Conservation (phyloP, 2,113 vertebrate species). For the Cnemophilus loriae region DNA sequence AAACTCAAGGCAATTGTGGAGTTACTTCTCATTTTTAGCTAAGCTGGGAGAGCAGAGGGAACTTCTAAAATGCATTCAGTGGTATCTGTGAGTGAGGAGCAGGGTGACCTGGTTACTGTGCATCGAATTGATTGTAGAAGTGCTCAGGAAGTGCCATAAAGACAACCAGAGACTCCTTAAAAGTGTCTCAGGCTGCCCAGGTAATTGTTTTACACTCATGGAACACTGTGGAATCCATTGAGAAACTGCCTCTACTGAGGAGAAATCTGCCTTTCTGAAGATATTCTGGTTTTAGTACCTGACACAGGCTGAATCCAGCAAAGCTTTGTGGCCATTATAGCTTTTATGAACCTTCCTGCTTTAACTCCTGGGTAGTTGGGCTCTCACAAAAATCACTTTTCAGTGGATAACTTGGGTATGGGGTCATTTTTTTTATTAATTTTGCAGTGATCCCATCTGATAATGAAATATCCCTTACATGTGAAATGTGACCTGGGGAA, state of each 20-base stretch:
- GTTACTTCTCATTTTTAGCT: not conserved
- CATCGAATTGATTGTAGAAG: not conserved
- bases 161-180: not conserved
- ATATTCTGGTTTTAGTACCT: not conserved
- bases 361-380: not conserved
- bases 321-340: not conserved
- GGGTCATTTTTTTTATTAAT: not conserved
- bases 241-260: not conserved
- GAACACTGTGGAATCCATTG: not conserved
- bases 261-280: not conserved
- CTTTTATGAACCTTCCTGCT: not conserved
- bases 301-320: not conserved
- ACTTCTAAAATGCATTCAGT: not conserved
- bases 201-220: not conserved
- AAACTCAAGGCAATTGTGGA: not conserved
- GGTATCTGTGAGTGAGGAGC: not conserved
- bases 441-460: not conserved
- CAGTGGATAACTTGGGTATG: not conserved
- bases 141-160: not conserved
- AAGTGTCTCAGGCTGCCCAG: not conserved
- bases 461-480: not conserved
- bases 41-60: not conserved
- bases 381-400: not conserved
- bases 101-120: not conserved
- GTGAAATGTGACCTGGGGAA: not conserved